These are phyloP conservation scores for Xanthia icteritia DNA, from an alignment of 2,888 invertebrate species.

Conservation along the genomic window DNA sequence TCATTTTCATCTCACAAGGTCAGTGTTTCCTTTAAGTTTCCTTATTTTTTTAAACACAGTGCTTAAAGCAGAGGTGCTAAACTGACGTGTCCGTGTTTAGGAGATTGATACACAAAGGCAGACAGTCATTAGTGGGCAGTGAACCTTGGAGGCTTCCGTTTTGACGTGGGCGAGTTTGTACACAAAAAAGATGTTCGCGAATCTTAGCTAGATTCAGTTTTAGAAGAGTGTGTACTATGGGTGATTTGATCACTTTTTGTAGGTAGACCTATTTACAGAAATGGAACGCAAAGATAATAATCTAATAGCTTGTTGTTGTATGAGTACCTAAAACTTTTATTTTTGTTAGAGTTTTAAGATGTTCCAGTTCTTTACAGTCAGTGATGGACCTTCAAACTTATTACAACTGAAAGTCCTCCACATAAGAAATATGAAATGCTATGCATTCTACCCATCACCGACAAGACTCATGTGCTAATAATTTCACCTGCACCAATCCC, in stretches of 20 bases:
- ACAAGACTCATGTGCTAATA: background rate
- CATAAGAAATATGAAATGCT: background rate
- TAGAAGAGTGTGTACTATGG: slow-evolving; percentile 14
- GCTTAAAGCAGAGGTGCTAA: slow-evolving; percentile 60
- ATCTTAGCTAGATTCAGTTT: slow-evolving; percentile 22
- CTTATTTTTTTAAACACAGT: slow-evolving; percentile 41
- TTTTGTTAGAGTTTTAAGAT: background rate
- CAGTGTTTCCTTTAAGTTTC: slow-evolving; percentile 54
- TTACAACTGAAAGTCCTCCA: background rate
- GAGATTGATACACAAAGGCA: slow-evolving; percentile 65
- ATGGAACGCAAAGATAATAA: slow-evolving; percentile 2
- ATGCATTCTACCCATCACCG: no score
- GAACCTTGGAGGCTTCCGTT: slow-evolving; percentile 80
- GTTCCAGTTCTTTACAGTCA: background rate
- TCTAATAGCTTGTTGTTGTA: background rate
- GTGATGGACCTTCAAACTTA: background rate
- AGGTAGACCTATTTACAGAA: slow-evolving; percentile 26
- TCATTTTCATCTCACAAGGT: slow-evolving; percentile 51
- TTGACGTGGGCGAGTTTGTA: slow-evolving; percentile 48
- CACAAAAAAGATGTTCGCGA: slow-evolving; percentile 47
- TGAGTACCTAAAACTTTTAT: background rate
- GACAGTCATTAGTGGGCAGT: slow-evolving; percentile 69
- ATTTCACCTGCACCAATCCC: background rate
- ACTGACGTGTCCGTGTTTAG: slow-evolving; percentile 60
- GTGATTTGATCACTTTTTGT: slow-evolving; percentile 9